Conservation (phyloP, 2,888 invertebrate species). For the Drosophila neonasuta region DNA sequence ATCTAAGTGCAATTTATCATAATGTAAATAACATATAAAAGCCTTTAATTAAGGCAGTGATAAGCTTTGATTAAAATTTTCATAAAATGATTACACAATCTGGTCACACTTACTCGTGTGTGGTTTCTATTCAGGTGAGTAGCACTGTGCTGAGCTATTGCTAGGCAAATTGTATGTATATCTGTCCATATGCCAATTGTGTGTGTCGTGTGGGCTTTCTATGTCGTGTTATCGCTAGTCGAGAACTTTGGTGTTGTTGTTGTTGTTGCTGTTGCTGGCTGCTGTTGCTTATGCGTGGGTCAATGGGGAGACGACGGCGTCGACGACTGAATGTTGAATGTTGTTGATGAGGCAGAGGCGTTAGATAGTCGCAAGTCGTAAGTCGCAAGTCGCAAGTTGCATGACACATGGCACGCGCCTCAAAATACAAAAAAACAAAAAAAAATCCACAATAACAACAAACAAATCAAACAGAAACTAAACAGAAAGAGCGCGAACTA, state of each 20-base stretch:
- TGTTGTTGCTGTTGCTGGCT: conserved; percentile 34
- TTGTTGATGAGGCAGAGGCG: conserved; percentile 76
- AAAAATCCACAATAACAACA: conserved; percentile 33
- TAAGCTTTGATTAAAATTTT: not conserved
- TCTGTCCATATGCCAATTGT: conserved; percentile 74
- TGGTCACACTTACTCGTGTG: not conserved
- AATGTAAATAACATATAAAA: not conserved
- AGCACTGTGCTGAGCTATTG: conserved; percentile 32
- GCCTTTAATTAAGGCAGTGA: conserved; percentile 8
- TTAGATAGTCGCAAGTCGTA: conserved; percentile 73
- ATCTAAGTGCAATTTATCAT: not conserved
- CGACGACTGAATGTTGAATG: conserved; percentile 45
- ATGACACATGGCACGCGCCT: conserved; percentile 79
- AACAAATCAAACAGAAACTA: conserved; percentile 38
- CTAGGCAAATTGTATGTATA: conserved; percentile 31
- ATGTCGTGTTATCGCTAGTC: conserved; percentile 70
- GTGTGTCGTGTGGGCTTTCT: conserved; percentile 63
- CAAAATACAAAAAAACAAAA: conserved; percentile 28
- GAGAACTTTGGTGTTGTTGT: conserved; percentile 62
- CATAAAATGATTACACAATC: not conserved
- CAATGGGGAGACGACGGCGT: conserved; percentile 67
- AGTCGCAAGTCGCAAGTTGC: conserved; percentile 62
- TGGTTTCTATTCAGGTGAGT: conserved; percentile 29
- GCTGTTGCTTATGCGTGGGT: conserved; percentile 62
- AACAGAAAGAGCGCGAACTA: not conserved